Evolutionary conservation across 2,888 invertebrate genomes (phyloP).

Genomic region (Disparrhopalites patrizii): DNA sequence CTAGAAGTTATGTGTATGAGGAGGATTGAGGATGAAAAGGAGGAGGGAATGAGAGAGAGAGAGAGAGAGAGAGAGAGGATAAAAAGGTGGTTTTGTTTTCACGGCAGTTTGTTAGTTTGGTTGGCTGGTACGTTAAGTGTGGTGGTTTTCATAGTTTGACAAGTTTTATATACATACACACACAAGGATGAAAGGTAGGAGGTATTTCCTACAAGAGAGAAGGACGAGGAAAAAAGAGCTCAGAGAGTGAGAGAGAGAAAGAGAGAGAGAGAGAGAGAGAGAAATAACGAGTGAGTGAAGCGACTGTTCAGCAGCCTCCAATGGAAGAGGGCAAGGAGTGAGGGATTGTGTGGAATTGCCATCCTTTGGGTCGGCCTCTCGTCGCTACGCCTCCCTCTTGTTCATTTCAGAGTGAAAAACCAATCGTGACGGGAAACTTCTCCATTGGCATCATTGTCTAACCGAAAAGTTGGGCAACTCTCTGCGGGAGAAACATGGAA

Average conservation of each 20-base stretch:
- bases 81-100: constrained; percentile 23
- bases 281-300: constrained; percentile 8
- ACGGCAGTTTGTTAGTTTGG: constrained; percentile 8
- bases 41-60: too few species aligned
- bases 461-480: constrained; percentile 41
- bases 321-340: constrained; percentile 40
- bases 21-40: constrained; percentile 8
- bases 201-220: too few species aligned
- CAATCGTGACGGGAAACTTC: constrained; percentile 44
- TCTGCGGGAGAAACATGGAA: constrained; percentile 37
- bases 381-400: constrained; percentile 43
- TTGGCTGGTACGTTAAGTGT: neutral
- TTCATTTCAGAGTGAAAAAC: constrained; percentile 48
- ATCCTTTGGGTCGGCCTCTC: constrained; percentile 45
- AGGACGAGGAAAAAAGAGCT: neutral
- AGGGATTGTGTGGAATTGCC: constrained; percentile 32
- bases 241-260: neutral
- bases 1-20: too few species aligned
- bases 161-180: too few species aligned
- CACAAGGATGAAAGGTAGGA: neutral
- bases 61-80: too few species aligned
- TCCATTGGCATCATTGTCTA: constrained; percentile 42
- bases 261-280: neutral
- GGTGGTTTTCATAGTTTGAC: constrained; percentile 11
- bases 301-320: constrained; percentile 19